Evolutionary conservation across 2,888 invertebrate species (phyloP), one percentile per base, ranked within the genome.

Genomic region (Tachina fera): DNA sequence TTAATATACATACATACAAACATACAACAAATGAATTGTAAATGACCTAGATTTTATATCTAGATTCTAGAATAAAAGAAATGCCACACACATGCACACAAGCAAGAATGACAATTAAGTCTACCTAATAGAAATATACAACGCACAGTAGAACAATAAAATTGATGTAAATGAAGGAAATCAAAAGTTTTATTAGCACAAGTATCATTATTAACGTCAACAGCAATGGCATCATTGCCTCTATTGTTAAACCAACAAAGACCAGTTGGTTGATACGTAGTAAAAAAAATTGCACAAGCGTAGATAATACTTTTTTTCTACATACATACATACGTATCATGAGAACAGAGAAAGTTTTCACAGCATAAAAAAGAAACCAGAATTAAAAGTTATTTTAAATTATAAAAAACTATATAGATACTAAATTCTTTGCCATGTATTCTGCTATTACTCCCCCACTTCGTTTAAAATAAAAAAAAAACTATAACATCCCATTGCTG

Each of bases 1-100:
- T 71, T 22, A 49, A 0, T 47, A 6, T 70, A 22, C 16, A 22
- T 22, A 22, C 22, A 22, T 22, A 22, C 22, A 22, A 3, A n/a
- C n/a, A n/a, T n/a, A 22, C 22, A 65, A 71, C 74, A 82, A 85
- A 82, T 78, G 78, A 79, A 79, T 85, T 75, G 82, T 45, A 83
- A 86, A 68, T 83, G 86, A 76, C 82, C 85, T 71, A 65, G 75
- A 75, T 86, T 71, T 81, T 45, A 45, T 58, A 74, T n/a, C 19
- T 53, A 31, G 13, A 65, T 63, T n/a, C 19, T 53, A 31, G 13
- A 65, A 76, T 22, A 72, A 67, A 71, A 65, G 10, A 80, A 51
- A 72, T 61, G n/a, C 53, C 61, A 14, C 65, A 68, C 63, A 74
- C 53, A 72, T 11, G 0, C 49, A 39, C 11, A 16, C 19, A n/a